Conservation (phyloP, 2,797 vertebrate genomes). For the Neostethus bicornis region DNA sequence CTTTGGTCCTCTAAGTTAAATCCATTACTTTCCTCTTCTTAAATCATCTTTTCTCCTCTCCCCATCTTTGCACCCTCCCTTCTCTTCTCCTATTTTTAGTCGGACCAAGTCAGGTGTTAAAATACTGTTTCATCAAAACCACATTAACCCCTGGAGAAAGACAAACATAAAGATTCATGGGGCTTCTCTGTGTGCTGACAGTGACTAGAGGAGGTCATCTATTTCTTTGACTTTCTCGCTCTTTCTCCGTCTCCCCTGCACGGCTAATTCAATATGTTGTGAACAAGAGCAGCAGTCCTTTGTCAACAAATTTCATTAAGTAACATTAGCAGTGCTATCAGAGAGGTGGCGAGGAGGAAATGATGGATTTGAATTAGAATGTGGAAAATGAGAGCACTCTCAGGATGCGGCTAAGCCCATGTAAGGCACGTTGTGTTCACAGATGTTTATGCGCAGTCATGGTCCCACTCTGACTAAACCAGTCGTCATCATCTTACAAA, state of each 20-base stretch:
- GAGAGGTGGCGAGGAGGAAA: slow-evolving; percentile 52
- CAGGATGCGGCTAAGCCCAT: slow-evolving; percentile 27
- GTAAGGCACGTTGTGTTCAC: slow-evolving; percentile 20
- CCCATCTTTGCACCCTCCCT: slow-evolving; percentile 7
- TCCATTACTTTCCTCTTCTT: slow-evolving; percentile 62
- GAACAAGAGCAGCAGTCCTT: slow-evolving; percentile 45
- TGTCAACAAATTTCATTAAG: slow-evolving; percentile 72
- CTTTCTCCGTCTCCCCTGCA: slow-evolving; percentile 22
- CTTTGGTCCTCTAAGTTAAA: slow-evolving; percentile 62
- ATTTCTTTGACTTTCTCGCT: slow-evolving; percentile 46
- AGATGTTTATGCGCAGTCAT: slow-evolving; percentile 56
- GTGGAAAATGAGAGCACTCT: slow-evolving; percentile 43
- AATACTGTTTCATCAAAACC: slow-evolving; percentile 71
- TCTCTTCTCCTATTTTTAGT: slow-evolving; percentile 37
- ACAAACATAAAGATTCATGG: slow-evolving; percentile 72
- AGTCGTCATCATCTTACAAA: slow-evolving; percentile 51
- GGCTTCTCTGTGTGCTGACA: slow-evolving; percentile 52
- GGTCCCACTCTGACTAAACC: slow-evolving; percentile 43
- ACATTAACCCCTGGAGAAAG: slow-evolving; percentile 69
- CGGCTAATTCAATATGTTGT: slow-evolving; percentile 64
- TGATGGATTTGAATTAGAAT: slow-evolving; percentile 52
- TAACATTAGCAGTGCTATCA: slow-evolving; percentile 61
- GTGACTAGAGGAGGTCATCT: slow-evolving; percentile 62
- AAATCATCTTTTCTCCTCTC: slow-evolving; percentile 54
- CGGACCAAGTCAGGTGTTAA: slow-evolving; percentile 61